phyloP scores from a whole-genome alignment of 2,797 vertebrate genomes.

The Champsocephalus esox region DNA sequence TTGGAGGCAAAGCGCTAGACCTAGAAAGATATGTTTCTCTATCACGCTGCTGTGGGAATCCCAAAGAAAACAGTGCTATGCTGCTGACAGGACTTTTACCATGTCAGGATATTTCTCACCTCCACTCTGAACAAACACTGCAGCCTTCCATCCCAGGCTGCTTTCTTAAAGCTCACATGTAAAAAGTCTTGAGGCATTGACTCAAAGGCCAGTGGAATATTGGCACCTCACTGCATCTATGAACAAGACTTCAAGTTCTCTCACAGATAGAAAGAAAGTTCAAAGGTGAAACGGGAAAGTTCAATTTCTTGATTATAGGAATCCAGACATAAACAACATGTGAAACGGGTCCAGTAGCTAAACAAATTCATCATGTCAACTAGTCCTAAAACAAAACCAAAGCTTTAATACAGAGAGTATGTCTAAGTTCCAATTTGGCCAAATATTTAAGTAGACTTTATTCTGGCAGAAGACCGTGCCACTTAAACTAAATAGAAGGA shows the following conservation, averaged over 20 bases:
- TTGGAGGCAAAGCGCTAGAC: slow-evolving; percentile 63
- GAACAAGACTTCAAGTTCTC: slow-evolving; percentile 19
- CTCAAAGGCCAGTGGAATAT: slow-evolving; percentile 63
- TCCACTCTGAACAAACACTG: slow-evolving; percentile 73
- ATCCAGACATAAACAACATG: neutral
- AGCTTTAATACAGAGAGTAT: neutral
- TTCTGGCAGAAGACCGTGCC: neutral
- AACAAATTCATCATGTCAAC: neutral
- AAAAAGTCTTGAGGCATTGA: slow-evolving; percentile 64
- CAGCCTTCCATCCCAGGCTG: slow-evolving; percentile 70
- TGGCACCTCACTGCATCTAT: slow-evolving; percentile 37
- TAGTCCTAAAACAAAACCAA: neutral
- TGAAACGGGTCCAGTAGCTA: neutral
- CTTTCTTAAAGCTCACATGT: slow-evolving; percentile 67
- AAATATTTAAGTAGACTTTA: slow-evolving; percentile 16
- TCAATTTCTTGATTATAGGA: slow-evolving; percentile 6
- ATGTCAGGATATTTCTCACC: slow-evolving; percentile 82
- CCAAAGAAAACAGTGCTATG: slow-evolving; percentile 62
- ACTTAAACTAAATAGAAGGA: neutral
- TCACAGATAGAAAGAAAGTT: slow-evolving; percentile 23
- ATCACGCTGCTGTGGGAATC: slow-evolving; percentile 29
- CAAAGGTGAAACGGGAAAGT: slow-evolving; percentile 39
- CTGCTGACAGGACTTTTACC: slow-evolving; percentile 71
- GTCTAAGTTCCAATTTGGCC: neutral
- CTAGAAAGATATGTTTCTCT: slow-evolving; percentile 61